Conservation (phyloP, 2,888 invertebrate genomes). For the Brenthis daphne region DNA sequence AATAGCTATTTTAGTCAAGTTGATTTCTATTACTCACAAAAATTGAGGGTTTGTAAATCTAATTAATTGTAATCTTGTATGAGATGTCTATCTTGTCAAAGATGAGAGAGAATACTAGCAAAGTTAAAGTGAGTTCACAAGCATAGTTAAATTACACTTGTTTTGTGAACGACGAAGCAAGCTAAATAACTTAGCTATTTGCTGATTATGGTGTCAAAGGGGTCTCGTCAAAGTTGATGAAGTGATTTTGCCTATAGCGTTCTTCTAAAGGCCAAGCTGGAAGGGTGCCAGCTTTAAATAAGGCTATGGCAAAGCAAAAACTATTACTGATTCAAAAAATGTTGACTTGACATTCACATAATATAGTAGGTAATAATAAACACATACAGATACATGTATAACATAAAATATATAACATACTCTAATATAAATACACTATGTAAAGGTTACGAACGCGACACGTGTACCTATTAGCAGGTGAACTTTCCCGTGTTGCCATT, state of each 20-base stretch:
- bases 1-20: background rate
- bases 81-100: constrained; percentile 6
- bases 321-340: too few relatives aligned
- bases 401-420: background rate
- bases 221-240: constrained; percentile 54
- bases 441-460: background rate
- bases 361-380: too few relatives aligned
- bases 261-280: constrained; percentile 46
- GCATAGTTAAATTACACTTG: constrained; percentile 17
- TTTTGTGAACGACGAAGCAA: constrained; percentile 15
- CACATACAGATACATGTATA: background rate
- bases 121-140: constrained; percentile 9
- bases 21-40: background rate
- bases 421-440: background rate
- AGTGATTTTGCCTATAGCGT: constrained; percentile 51
- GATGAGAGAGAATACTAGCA: constrained; percentile 4
- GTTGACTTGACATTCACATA: too few relatives aligned
- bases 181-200: constrained; percentile 33
- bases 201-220: constrained; percentile 41
- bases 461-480: background rate
- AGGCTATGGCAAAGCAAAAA: background rate
- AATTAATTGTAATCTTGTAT: background rate
- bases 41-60: too few relatives aligned
- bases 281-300: constrained; percentile 50
- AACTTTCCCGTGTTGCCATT: constrained; percentile 13